Evolutionary conservation across 2,888 invertebrate species (phyloP).

Genomic region (Lithophane socia): DNA sequence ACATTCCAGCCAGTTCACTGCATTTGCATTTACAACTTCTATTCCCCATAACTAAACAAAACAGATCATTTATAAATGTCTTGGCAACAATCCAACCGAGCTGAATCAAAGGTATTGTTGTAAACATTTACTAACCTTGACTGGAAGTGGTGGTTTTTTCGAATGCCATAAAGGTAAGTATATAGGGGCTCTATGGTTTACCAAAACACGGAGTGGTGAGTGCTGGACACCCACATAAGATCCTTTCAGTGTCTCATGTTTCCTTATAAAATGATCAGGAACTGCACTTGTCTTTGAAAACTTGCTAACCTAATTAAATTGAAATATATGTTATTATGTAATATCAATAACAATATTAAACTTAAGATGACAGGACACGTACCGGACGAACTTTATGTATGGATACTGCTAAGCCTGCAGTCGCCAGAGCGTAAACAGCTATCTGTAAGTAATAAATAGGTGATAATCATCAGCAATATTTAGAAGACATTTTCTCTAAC

Average conservation of each 20-base stretch:
- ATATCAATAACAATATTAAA: constrained; percentile 70
- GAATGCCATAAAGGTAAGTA: constrained; percentile 89
- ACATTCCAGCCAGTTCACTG: constrained; percentile 91
- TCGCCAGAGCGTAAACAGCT: constrained; percentile 90
- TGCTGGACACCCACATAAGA: constrained; percentile 89
- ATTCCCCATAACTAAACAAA: constrained; percentile 87
- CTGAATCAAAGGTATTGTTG: constrained; percentile 47
- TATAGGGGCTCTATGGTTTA: constrained; percentile 90
- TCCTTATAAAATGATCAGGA: constrained; percentile 90
- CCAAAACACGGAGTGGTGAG: constrained; percentile 85
- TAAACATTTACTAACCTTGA: constrained; percentile 82
- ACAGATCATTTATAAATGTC: constrained; percentile 44
- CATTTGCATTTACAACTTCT: constrained; percentile 87
- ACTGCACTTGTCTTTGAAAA: constrained; percentile 91
- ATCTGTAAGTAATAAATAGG: constrained; percentile 83
- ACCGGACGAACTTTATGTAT: constrained; percentile 91
- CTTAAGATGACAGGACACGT: constrained; percentile 71
- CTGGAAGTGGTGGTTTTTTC: constrained; percentile 87
- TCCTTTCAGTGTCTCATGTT: constrained; percentile 88
- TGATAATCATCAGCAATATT: constrained; percentile 58
- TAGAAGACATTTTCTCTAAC: constrained; percentile 31
- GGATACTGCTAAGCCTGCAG: constrained; percentile 89
- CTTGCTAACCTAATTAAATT: constrained; percentile 89
- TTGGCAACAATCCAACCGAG: constrained; percentile 62
- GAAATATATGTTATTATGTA: constrained; percentile 80